Percentiles rank a stretch among this genome's conserved stretches.
These are phyloP conservation scores for Rhea americana DNA, from an alignment of 2,113 vertebrate species.

Conservation along the genomic window DNA sequence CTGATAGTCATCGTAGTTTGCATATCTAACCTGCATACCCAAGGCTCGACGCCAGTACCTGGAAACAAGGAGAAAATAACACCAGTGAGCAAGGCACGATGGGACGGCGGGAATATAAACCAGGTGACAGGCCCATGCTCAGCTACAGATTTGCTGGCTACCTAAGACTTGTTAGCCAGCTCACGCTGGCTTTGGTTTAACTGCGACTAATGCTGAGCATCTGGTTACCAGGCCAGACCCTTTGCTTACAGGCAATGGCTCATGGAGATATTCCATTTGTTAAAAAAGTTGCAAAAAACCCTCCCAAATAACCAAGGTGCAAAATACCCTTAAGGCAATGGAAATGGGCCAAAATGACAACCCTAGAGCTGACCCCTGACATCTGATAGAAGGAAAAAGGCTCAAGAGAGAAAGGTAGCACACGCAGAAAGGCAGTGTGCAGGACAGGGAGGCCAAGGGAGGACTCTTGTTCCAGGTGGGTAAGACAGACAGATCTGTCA, in stretches of 20 bases:
- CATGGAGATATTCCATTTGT: neutral
- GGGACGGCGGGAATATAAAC: neutral
- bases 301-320: neutral
- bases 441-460: neutral
- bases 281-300: neutral
- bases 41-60: conserved; percentile 87
- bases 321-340: neutral
- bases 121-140: neutral
- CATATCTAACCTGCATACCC: conserved; percentile 84
- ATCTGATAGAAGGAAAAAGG: neutral
- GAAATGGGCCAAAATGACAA: neutral
- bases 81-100: neutral
- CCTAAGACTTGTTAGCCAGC: neutral
- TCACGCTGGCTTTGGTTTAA: neutral
- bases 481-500: neutral
- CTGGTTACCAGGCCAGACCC: neutral
- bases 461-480: neutral
- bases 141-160: neutral
- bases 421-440: accelerated
- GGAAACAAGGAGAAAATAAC: neutral
- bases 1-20: conserved; percentile 80
- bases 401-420: neutral
- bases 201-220: neutral
- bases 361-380: neutral
- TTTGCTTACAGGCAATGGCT: neutral